Percentiles rank a stretch among this genome's conserved stretches.
These are phyloP conservation scores for Chrosomus eos DNA, from an alignment of 2,797 vertebrate species.

Conservation along the genomic window DNA sequence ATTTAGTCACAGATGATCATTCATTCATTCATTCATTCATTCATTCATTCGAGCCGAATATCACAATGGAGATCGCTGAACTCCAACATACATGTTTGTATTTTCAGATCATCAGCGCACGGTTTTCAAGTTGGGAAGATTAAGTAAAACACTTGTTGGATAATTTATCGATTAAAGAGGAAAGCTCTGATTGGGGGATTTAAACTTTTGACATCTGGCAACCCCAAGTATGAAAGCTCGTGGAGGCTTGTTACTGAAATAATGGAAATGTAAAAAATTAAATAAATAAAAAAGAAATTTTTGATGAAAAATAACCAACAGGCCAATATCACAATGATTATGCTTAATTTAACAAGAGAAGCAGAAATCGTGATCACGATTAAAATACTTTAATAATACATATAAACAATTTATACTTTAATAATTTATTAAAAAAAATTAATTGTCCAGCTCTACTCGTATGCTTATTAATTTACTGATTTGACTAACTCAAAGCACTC, in stretches of 20 bases:
- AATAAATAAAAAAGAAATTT: no score
- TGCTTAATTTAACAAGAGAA: not conserved
- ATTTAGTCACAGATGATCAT: not conserved
- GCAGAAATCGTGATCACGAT: not conserved
- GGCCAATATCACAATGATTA: no score
- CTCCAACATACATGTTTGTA: not conserved
- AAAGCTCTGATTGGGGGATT: not conserved
- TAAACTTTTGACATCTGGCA: not conserved
- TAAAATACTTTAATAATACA: not conserved
- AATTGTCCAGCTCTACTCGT: not conserved
- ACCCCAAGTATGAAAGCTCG: not conserved
- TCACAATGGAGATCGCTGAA: not conserved
- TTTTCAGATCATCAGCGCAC: not conserved
- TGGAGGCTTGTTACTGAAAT: not conserved
- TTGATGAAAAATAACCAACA: not conserved
- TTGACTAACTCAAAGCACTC: not conserved
- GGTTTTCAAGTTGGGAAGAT: not conserved
- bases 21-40: not conserved
- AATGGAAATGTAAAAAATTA: not conserved
- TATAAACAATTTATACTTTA: no score
- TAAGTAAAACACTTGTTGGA: not conserved
- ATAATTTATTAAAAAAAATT: no score
- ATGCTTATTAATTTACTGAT: not conserved
- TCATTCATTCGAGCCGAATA: not conserved
- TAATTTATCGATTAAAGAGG: no score